Conservation (phyloP, 2,113 vertebrate genomes). For the Plectropomus leopardus region DNA sequence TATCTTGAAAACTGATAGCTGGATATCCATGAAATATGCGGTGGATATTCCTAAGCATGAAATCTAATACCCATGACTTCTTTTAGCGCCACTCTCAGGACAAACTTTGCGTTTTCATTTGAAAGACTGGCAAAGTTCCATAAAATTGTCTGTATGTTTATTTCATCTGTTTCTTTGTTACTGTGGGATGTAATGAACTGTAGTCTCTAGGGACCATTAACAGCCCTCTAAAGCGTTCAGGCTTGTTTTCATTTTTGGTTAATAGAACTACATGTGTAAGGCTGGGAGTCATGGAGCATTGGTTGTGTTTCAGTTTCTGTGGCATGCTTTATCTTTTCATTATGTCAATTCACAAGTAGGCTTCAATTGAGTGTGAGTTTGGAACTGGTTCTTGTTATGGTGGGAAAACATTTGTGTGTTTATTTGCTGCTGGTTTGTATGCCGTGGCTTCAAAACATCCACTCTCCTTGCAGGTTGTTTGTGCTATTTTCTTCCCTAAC, state of each 20-base stretch:
- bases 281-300: background rate
- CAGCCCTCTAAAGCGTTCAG: background rate
- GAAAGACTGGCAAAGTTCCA: background rate
- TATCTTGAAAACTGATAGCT: background rate
- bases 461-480: background rate
- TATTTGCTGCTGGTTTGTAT: background rate
- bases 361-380: background rate
- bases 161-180: background rate
- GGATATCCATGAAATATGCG: background rate
- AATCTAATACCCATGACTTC: conserved; percentile 8
- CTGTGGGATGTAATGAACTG: background rate
- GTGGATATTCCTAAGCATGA: background rate
- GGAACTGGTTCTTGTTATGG: background rate
- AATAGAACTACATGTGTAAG: background rate
- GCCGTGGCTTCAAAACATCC: background rate
- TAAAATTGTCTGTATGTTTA: background rate
- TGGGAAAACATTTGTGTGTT: background rate
- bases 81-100: conserved; percentile 40
- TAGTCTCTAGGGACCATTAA: background rate
- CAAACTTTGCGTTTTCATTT: background rate
- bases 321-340: background rate
- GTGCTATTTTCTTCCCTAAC: background rate
- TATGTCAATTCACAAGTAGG: background rate
- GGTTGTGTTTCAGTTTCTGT: background rate
- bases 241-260: background rate